Evolutionary conservation across 2,797 vertebrate genomes (phyloP).

Genomic region (Crocidura indochinensis): DNA sequence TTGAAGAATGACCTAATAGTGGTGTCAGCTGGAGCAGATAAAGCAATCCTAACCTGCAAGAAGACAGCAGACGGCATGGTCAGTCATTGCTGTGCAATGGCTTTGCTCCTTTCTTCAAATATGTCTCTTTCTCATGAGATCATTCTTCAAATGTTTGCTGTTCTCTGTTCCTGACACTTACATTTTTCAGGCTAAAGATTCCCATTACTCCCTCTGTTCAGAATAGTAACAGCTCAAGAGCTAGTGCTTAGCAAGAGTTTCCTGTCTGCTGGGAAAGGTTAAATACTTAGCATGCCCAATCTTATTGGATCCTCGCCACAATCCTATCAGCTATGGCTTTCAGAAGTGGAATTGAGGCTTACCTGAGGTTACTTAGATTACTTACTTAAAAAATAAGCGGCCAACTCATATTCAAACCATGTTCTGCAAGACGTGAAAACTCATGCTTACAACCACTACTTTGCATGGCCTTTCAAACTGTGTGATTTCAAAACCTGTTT

Average conservation of each 20-base stretch:
- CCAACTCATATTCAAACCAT: not conserved
- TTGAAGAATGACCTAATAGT: not conserved
- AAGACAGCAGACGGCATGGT: not conserved
- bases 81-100: not conserved
- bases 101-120: not conserved
- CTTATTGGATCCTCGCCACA: not conserved
- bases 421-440: not conserved
- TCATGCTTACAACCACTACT: constrained; percentile 19
- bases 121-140: not conserved
- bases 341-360: constrained; percentile 22
- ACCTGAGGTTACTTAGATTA: constrained; percentile 15
- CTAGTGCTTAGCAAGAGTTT: not conserved
- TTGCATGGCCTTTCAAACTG: constrained; percentile 24
- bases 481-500: constrained; percentile 64
- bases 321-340: constrained; percentile 14
- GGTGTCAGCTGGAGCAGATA: not conserved
- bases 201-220: not conserved
- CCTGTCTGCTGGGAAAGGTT: not conserved
- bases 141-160: not conserved
- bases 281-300: not conserved
- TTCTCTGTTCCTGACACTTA: not conserved
- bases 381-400: constrained; percentile 41
- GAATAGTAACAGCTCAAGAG: not conserved
- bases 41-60: not conserved
- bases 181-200: constrained; percentile 25